A percentile compares a stretch with the other conserved stretches of the same genome.
Evolutionary conservation across 2,113 vertebrate genomes (phyloP).

Genomic region (Apodemus speciosus): DNA sequence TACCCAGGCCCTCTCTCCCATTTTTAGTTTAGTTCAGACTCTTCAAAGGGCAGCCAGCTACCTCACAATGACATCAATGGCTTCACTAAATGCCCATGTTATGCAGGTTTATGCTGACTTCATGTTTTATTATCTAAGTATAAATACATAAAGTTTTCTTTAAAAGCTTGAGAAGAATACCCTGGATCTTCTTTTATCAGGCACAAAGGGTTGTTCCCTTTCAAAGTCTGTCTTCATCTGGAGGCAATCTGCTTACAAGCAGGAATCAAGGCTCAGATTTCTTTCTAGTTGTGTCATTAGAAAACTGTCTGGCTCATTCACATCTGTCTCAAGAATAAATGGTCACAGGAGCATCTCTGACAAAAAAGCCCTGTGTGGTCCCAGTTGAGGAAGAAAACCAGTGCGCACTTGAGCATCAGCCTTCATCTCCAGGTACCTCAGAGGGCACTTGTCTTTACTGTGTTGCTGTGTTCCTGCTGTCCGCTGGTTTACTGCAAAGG

Average conservation of each 20-base stretch:
- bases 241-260: constrained; percentile 24
- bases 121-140: constrained; percentile 37
- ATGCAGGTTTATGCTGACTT: background rate
- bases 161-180: constrained; percentile 50
- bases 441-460: constrained; percentile 11
- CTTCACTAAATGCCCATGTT: constrained; percentile 1
- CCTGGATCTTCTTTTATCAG: constrained; percentile 17
- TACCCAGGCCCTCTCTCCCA: background rate
- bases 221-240: constrained; percentile 57
- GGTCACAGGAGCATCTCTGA: background rate
- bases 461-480: constrained; percentile 33
- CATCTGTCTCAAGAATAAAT: constrained; percentile 26
- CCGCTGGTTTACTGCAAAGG: background rate
- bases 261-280: constrained; percentile 13
- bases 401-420: background rate
- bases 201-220: constrained; percentile 12
- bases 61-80: background rate
- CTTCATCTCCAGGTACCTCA: background rate
- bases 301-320: constrained; percentile 57
- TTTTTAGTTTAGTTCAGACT: constrained; percentile 46
- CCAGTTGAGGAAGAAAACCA: constrained; percentile 51
- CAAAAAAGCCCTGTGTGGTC: constrained; percentile 57
- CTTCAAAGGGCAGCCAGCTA: constrained; percentile 25
- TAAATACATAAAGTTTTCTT: constrained; percentile 47
- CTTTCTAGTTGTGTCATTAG: constrained; percentile 38